Evolutionary conservation across 1,140 invertebrate genomes (phyloP), one percentile per base, ranked within the genome.

Genomic region (Lanistes nyassanus): DNA sequence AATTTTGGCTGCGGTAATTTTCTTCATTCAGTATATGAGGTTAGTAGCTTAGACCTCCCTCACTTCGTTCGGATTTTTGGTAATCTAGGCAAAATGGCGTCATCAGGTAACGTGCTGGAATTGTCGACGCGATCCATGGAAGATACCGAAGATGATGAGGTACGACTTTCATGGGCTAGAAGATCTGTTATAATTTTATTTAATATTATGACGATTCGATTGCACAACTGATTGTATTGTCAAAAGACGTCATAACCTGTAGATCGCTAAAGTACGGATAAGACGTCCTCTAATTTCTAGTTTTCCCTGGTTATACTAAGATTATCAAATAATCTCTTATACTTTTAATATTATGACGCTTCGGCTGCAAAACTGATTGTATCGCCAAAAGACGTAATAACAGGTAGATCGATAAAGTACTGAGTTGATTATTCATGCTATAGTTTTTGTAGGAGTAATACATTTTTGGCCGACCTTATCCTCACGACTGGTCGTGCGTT

Each of bases 141-240:
- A 11, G 70, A 72, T 9, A 26, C 47, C 37, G 56, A 72, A 23
- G 70, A 72, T n/a, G 70, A 71, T 34, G 68, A 58, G 53, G 68
- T 69, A 53, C 26, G 56, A 23, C 2, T 60, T 1, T 19, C 9
- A 3, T 26, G 9, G n/a, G n/a, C 56, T 60, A 31, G 29, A 16
- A 23, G 23, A 26, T 60, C 6, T 11, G 9, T 0, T 1, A 26
- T 60, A 11, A 29, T 53, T 26, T 53, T 69, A 34, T 19, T 11
- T 16, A 16, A 3, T 4, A 11, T 29, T 47, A 29, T 53, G 4
- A n/a, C n/a, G n/a, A 29, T 53, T 29, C 0, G 29, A 13, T 29
- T 1, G 23, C 29, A 26, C 23, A 69, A 39, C 42, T 2, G 42
- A 3, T 16, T 47, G 42, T 13, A 69, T 31, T 53, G n/a, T 29